Conservation (phyloP, 2,113 vertebrate species). For the Sturnira hondurensis region DNA sequence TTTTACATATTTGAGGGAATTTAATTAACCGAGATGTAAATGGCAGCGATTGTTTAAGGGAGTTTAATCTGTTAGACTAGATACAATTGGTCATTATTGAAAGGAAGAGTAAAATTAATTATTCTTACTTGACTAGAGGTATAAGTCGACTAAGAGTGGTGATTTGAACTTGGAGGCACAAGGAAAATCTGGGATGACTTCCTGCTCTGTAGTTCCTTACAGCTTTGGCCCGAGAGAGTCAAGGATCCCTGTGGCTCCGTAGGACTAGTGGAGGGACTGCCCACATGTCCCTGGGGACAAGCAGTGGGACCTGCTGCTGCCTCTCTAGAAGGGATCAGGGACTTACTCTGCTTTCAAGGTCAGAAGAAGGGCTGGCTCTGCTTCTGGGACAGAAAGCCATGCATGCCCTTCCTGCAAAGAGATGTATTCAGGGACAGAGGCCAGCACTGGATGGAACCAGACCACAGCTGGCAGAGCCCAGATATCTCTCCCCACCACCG, state of each 20-base stretch:
- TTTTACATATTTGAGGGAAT: constrained; percentile 10
- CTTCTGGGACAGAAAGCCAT: background rate
- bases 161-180: background rate
- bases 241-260: background rate
- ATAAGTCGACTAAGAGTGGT: background rate
- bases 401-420: background rate
- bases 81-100: background rate
- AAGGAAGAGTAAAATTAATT: constrained; percentile 18
- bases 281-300: background rate
- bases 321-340: background rate
- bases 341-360: background rate
- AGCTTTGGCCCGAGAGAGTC: background rate
- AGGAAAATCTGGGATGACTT: background rate
- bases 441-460: background rate
- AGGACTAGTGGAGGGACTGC: background rate
- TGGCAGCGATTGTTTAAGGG: background rate
- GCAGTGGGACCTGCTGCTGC: background rate
- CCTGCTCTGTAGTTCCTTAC: background rate
- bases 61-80: background rate
- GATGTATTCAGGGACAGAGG: background rate
- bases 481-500: accelerated
- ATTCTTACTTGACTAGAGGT: background rate
- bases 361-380: background rate
- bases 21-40: constrained; percentile 38
- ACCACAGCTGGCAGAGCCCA: background rate